These are phyloP conservation scores for Archips crataeganus DNA, from an alignment of 2,888 invertebrate genomes.

Conservation along the genomic window DNA sequence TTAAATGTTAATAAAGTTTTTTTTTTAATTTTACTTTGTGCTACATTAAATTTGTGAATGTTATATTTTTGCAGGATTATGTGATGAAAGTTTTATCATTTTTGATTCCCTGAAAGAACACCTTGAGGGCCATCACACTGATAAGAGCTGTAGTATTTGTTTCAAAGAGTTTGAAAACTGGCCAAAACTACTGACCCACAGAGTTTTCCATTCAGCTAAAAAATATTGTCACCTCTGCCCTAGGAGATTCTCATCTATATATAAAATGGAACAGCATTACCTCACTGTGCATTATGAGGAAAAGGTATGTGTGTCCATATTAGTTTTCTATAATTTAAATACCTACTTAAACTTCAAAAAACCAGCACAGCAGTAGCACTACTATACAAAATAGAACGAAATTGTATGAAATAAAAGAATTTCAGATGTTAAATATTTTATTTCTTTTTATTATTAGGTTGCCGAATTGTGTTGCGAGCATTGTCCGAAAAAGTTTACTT, in stretches of 20 bases:
- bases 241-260: slow-evolving; percentile 5
- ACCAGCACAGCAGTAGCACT: not conserved
- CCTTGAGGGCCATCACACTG: slow-evolving; percentile 9
- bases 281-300: slow-evolving; percentile 19
- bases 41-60: not conserved
- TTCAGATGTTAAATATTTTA: too few relatives aligned
- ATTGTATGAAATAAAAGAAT: too few relatives aligned
- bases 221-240: slow-evolving; percentile 29
- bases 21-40: too few relatives aligned
- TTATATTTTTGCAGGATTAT: slow-evolving; percentile 23
- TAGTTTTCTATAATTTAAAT: too few relatives aligned
- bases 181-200: slow-evolving; percentile 25
- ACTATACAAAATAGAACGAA: too few relatives aligned
- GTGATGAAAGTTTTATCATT: slow-evolving; percentile 17
- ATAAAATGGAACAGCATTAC: slow-evolving; percentile 24
- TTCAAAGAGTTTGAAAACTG: slow-evolving; percentile 26
- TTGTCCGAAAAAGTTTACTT: slow-evolving; percentile 25
- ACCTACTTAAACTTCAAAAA: not conserved
- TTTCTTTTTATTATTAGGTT: not conserved
- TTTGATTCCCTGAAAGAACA: slow-evolving; percentile 9
- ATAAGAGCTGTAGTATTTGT: slow-evolving; percentile 15
- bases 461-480: slow-evolving; percentile 15
- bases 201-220: slow-evolving; percentile 14
- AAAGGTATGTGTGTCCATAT: slow-evolving; percentile 10
- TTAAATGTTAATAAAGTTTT: too few relatives aligned